Percentiles rank a stretch among this genome's conserved stretches.
These are phyloP conservation scores for Acrocephalus kingi DNA, from an alignment of 2,113 vertebrate species.

Conservation along the genomic window DNA sequence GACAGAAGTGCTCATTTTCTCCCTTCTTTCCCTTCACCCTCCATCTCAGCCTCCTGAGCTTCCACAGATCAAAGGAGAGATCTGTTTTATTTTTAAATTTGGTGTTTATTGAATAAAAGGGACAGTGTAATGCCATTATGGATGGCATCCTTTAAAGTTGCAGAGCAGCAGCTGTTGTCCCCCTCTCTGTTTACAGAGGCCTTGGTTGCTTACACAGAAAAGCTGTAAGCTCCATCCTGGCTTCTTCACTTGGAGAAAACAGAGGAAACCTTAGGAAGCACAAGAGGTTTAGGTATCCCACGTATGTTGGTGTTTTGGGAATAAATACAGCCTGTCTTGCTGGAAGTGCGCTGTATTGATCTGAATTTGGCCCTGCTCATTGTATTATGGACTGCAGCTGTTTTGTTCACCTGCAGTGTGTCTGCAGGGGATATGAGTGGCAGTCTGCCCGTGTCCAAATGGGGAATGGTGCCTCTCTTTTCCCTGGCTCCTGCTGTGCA, in stretches of 20 bases:
- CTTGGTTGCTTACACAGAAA: neutral
- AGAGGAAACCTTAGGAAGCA: neutral
- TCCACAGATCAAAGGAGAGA: slow-evolving; percentile 26
- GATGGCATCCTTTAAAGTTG: slow-evolving; percentile 5
- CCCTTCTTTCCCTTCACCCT: neutral
- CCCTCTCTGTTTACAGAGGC: neutral
- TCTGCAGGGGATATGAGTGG: rapidly evolving
- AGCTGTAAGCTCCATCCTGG: neutral
- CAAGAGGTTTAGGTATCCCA: neutral
- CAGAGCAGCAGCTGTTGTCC: neutral
- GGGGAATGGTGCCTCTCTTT: neutral
- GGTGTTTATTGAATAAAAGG: neutral
- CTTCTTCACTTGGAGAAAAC: neutral
- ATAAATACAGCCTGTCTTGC: neutral
- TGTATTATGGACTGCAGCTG: rapidly evolving
- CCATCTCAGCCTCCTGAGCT: neutral
- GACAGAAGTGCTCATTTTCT: neutral
- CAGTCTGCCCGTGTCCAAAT: neutral
- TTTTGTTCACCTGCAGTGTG: neutral
- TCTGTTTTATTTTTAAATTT: slow-evolving; percentile 42
- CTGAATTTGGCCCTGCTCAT: neutral
- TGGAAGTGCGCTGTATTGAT: neutral
- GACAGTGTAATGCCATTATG: neutral
- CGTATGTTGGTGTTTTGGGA: neutral
- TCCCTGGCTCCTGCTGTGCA: neutral